Conservation (phyloP, 2,113 vertebrate species). For the Tretioscincus oriximinensis region DNA sequence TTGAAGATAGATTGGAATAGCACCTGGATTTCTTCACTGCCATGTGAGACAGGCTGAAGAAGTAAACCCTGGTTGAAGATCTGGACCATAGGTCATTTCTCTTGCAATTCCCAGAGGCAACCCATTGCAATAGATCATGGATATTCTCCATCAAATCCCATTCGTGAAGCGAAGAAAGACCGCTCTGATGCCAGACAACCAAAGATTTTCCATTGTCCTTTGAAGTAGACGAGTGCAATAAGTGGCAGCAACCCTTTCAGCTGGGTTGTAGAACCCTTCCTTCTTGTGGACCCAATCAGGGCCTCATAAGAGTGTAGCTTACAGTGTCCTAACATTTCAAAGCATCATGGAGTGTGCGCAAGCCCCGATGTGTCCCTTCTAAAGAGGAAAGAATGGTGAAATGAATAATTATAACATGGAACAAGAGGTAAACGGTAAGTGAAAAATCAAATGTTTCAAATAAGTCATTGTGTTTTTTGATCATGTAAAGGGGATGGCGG, state of each 20-base stretch:
- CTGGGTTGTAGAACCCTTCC: neutral
- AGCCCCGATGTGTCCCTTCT: constrained; percentile 38
- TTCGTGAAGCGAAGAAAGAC: too few relatives aligned
- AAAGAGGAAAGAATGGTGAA: neutral
- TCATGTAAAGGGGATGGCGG: constrained; percentile 56
- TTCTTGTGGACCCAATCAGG: neutral
- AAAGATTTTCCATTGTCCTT: too few relatives aligned
- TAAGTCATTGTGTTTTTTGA: constrained; percentile 57
- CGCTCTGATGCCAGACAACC: too few relatives aligned
- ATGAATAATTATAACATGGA: constrained; percentile 30
- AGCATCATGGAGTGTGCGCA: constrained; percentile 53
- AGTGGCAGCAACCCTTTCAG: neutral
- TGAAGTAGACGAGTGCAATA: too few relatives aligned
- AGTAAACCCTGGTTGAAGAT: too few relatives aligned
- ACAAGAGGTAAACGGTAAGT: constrained; percentile 44
- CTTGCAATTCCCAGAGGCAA: too few relatives aligned
- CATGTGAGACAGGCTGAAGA: too few relatives aligned
- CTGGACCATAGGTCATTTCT: too few relatives aligned
- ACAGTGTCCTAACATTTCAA: constrained; percentile 49
- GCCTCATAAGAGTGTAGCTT: neutral
- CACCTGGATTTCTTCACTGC: too few relatives aligned
- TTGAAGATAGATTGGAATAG: too few relatives aligned
- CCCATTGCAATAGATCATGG: too few relatives aligned
- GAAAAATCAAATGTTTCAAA: constrained; percentile 56
- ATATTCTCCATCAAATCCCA: too few relatives aligned